These are phyloP conservation scores for Chiridota heheva DNA, from an alignment of 35 echinoderm and acorn worm species.

Conservation along the genomic window DNA sequence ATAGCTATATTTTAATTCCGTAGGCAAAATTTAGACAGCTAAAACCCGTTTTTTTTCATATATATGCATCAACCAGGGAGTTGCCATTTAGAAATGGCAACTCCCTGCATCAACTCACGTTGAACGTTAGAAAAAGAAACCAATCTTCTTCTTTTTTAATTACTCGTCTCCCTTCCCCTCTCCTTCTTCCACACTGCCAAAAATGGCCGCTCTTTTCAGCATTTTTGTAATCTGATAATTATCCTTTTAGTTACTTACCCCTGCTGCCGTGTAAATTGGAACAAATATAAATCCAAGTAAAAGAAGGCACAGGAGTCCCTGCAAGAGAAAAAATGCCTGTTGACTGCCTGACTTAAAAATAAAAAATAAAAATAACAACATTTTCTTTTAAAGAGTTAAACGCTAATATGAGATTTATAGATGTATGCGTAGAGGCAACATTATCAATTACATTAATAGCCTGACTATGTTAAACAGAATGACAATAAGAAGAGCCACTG, in stretches of 20 bases:
- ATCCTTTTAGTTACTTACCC: constrained; percentile 74
- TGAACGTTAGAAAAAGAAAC: background rate
- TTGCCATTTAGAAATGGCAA: no score
- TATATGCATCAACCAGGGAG: no score
- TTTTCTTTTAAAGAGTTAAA: background rate
- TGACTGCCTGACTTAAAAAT: background rate
- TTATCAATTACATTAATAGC: background rate
- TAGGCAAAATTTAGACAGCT: no score
- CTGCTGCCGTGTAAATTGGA: constrained; percentile 79
- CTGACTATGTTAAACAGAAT: background rate
- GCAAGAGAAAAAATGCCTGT: constrained; percentile 28
- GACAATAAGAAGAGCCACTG: no score
- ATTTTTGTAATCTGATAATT: background rate
- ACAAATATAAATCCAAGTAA: constrained; percentile 87
- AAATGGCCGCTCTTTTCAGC: background rate
- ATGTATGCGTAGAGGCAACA: background rate
- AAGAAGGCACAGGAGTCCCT: constrained; percentile 78
- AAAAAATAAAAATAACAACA: background rate
- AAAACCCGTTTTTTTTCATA: no score
- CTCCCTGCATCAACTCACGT: no score
- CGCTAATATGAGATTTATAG: background rate
- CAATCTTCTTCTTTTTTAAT: background rate
- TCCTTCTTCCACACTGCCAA: background rate
- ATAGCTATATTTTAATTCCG: no score
- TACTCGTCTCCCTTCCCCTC: background rate